These are phyloP conservation scores for Hybos culiciformis DNA, from an alignment of 2,888 invertebrate genomes.

Conservation along the genomic window DNA sequence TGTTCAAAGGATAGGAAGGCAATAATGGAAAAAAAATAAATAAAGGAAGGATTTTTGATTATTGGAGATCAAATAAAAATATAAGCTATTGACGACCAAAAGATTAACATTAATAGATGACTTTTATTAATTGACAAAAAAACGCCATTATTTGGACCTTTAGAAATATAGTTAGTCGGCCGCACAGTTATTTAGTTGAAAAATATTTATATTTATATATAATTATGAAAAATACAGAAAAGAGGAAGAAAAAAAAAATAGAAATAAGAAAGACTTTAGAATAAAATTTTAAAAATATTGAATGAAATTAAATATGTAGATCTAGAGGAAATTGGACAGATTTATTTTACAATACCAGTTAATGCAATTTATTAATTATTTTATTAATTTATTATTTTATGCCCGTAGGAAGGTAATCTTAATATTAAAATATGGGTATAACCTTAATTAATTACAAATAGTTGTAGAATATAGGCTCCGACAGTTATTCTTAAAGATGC, in stretches of 20 bases:
- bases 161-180: slow-evolving; percentile 4
- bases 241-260: slow-evolving; percentile 13
- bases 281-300: background rate
- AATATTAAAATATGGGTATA: no score
- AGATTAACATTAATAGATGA: slow-evolving; percentile 31
- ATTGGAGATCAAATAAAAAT: slow-evolving; percentile 13
- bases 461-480: no score
- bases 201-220: background rate
- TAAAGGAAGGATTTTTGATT: slow-evolving; percentile 15
- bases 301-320: no score
- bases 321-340: no score
- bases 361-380: no score
- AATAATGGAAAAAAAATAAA: slow-evolving; percentile 11
- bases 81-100: slow-evolving; percentile 20
- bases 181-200: background rate
- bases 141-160: slow-evolving; percentile 33
- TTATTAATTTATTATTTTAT: no score
- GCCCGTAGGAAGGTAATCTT: no score
- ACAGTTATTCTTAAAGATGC: no score
- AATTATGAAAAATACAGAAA: background rate
- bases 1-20: background rate
- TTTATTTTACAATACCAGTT: no score
- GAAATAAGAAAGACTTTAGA: slow-evolving; percentile 6
- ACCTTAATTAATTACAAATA: no score
- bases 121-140: slow-evolving; percentile 30